Evolutionary conservation across 2,888 invertebrate genomes (phyloP), one percentile per base, ranked within the genome.

Genomic region (Latrodectus hesperus): DNA sequence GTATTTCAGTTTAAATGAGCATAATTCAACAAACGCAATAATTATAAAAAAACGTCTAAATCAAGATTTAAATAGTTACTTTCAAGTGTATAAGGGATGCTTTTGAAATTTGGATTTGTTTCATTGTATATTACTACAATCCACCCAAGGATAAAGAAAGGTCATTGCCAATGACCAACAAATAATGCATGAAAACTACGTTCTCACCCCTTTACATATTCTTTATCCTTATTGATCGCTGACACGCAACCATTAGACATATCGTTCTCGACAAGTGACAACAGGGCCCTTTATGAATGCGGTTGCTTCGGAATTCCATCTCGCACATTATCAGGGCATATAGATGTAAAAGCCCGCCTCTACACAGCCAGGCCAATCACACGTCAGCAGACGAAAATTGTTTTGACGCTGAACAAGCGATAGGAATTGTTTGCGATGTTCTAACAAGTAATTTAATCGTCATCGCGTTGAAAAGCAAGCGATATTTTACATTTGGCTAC

Each of bases 251-350:
- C 83, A 83, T 83, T 83, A 84, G 77, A 70, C 72, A 70, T 75
- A 75, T 82, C 82, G 68, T 17, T 75, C 68, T 70, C 77, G 77
- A 84, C 76, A 84, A 77, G 83, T 76, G 83, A 84, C 83, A 84
- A 84, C 82, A 82, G 71, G 76, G 38, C 38, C 52, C 72, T 73
- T 82, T 82, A 82, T 82, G 76, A 84, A 82, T 82, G 82, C 60
- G 75, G 82, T 82, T 82, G 53, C 83, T 49, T n/a, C 82, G 75
- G 70, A 74, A 82, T 82, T 82, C 75, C 82, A 68, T 81, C 52
- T 60, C 55, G 53, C 79, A 70, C 16, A 79, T 53, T 12, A 12
- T 52, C 64, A 22, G 38, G 17, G 70, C 16, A 55, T 64, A n/a
- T 60, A 60, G 79, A 79, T 79, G 71, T 64, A 64, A 64, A 80